Evolutionary conservation across 2,888 invertebrate species (phyloP).

Genomic region (Hemistola chrysoprasaria): DNA sequence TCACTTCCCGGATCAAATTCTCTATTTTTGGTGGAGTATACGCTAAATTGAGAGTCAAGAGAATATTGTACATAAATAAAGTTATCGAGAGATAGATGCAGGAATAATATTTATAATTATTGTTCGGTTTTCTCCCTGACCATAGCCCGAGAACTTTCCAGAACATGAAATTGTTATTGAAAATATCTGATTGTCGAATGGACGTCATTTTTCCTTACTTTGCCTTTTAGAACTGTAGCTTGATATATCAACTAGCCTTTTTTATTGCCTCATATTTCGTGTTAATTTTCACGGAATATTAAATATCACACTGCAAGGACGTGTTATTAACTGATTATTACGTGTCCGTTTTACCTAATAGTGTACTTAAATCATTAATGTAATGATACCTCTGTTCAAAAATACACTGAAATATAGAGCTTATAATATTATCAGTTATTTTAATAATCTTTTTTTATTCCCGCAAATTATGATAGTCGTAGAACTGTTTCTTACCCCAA

Average conservation of each 20-base stretch:
- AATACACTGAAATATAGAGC: too few relatives aligned
- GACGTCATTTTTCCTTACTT: conserved; percentile 22
- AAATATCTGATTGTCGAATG: conserved; percentile 42
- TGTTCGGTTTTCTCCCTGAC: conserved; percentile 41
- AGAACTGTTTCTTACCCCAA: neutral
- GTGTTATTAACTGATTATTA: conserved; percentile 40
- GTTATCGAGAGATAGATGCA: conserved; percentile 42
- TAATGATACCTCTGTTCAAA: too few relatives aligned
- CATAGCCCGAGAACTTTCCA: conserved; percentile 59
- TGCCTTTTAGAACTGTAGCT: neutral
- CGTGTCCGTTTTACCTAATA: conserved; percentile 32
- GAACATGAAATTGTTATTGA: conserved; percentile 43
- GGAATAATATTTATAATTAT: conserved; percentile 55
- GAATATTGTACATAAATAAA: conserved; percentile 45
- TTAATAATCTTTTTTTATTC: too few relatives aligned
- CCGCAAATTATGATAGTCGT: too few relatives aligned
- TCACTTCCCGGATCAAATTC: conserved; percentile 54
- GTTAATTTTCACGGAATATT: conserved; percentile 32
- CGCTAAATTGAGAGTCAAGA: conserved; percentile 54
- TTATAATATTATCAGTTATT: conserved; percentile 1
- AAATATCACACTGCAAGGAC: conserved; percentile 18
- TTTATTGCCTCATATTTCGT: conserved; percentile 28
- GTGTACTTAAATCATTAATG: conserved; percentile 4
- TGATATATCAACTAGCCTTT: conserved; percentile 15
- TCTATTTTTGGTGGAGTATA: conserved; percentile 58